phyloP scores from a whole-genome alignment of 2,888 invertebrate species.

The Phyto melanocephala region DNA sequence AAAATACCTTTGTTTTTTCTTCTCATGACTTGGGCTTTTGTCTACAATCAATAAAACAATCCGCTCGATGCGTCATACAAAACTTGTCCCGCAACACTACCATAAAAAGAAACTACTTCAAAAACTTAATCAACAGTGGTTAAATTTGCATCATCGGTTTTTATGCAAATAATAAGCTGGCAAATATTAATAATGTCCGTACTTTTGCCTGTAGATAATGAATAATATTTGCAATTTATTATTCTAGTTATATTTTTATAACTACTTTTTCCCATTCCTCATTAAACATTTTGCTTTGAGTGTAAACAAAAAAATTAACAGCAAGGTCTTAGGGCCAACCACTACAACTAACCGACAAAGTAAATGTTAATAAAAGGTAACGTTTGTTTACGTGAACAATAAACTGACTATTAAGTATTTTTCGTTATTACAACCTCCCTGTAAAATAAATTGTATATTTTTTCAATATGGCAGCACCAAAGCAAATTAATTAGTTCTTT shows the following conservation, averaged over 20 bases:
- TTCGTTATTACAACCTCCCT: no score
- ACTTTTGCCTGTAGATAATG: background rate
- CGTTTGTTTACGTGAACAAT: no score
- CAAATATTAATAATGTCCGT: conserved; percentile 11
- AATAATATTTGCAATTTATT: background rate
- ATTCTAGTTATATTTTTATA: background rate
- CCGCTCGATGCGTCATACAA: conserved; percentile 15
- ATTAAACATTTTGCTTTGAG: no score
- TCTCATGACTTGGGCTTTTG: conserved; percentile 9
- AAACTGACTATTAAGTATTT: no score
- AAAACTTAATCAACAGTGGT: background rate
- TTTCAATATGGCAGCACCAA: no score
- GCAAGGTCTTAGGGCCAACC: no score
- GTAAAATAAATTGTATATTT: no score
- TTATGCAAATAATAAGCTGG: conserved; percentile 33
- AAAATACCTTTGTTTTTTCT: conserved; percentile 14
- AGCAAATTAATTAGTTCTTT: no score
- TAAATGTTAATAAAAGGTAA: no score
- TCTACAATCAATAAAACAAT: conserved; percentile 14
- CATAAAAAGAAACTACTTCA: conserved; percentile 2
- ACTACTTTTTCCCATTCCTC: no score
- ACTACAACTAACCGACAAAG: no score
- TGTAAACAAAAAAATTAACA: no score
- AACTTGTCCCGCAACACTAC: conserved; percentile 5
- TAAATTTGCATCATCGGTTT: conserved; percentile 48